Base-by-base conservation (phyloP, 1,140 invertebrate genomes). In the Zaprionus africanus region DNA sequence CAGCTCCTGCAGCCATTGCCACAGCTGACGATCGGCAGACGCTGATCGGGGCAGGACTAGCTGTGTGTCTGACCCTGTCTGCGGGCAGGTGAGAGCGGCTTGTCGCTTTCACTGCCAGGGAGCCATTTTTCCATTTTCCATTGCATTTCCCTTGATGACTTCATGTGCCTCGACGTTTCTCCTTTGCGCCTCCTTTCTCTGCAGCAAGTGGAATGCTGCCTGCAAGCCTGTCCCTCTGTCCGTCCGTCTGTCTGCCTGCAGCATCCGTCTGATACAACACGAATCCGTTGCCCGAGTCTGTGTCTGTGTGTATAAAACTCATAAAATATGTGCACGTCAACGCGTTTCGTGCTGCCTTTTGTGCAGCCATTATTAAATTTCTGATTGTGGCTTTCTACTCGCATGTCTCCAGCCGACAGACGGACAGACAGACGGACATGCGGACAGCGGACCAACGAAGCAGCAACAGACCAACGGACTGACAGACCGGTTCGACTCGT, bases 301-400 rank as follows among this genome's bases (percentile, higher is more conserved):
- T 1, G 22, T 22, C 22, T 22, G 22, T 22, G 22, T 70, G 69
- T 91, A 87, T 90, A 91, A 90, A 90, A 91, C 83, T 90, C 87
- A 75, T 90, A 91, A 90, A 90, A 90, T 90, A 90, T 90, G 82
- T 91, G 83, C 83, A 90, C 83, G 87, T 91, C 82, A 91, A 83
- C 87, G 87, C 80, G 82, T 66, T 83, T 75, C 74, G 84, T 75
- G 83, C 75, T 79, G 84, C 68, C 83, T 87, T 90, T 87, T 90
- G 87, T 91, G 87, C 80, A 91, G 87, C 87, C 87, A 90, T 90
- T 91, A 91, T 91, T 90, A 83, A 87, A 87, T 91, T 90, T 90
- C 88, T 87, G 87, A 90, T 87, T 91, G 87, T 91, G 87, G 87
- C 88, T 91, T 87, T 90, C 87, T 87, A 86, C 86, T 88, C 81